Evolutionary conservation across 1,140 invertebrate genomes (phyloP), one percentile per base, ranked within the genome.

Genomic region (Cecropterus lyciades): DNA sequence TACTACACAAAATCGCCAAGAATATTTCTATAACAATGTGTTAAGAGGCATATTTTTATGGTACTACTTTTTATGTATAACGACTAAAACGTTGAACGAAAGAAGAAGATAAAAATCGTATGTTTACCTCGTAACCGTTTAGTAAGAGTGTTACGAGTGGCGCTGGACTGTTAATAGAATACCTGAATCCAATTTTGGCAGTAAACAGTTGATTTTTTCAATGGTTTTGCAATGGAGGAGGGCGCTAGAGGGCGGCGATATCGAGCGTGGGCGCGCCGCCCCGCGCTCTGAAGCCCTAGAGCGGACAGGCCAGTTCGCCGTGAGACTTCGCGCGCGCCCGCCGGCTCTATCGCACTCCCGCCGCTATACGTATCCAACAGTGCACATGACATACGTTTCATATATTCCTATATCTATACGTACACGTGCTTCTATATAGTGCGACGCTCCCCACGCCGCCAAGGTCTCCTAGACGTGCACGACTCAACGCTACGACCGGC

Each of bases 211-310:
- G 75, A 79, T 74, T 87, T 82, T 86, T 88, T 89, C 80, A 87
- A 89, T 85, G 83, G 81, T 84, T 86, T 89, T 84, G 84, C 79
- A 85, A 86, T 79, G 85, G 85, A 82, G 87, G 89, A 86, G 87
- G 89, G 85, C 76, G 82, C 70, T 78, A 77, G 84, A 81, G 82
- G 85, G 86, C 82, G 81, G 81, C 81, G 79, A 80, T 89, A 89
- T 89, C 79, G 88, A 91, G 84, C 88, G 87, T 88, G 84, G 86
- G 85, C 83, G 85, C 82, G 86, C 78, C 84, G 86, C 84, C 82
- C 84, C 81, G 83, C 79, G 78, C 73, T 67, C 64, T 64, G 83
- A 82, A 85, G 83, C 82, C 79, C 82, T 81, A 86, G 72, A 80
- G 80, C 80, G 56, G 49, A 77, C 15, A 16, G 45, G 69, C 65